Conservation (phyloP, 2,888 invertebrate species). For the Sericinus montela region DNA sequence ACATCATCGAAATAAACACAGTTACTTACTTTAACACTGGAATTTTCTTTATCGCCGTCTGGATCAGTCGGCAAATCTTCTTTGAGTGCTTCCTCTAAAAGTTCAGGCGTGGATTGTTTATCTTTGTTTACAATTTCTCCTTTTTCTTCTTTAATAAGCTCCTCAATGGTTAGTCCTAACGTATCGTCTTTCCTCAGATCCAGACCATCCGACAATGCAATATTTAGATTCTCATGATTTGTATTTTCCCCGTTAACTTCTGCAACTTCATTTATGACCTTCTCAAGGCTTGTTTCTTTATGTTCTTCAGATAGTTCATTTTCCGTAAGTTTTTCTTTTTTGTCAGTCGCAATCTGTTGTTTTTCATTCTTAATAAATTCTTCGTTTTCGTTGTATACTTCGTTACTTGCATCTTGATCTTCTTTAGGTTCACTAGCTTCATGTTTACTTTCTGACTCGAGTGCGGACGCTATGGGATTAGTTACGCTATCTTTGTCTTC, state of each 20-base stretch:
- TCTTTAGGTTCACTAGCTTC: constrained; percentile 19
- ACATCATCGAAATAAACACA: too few relatives aligned
- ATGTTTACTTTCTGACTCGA: constrained; percentile 21
- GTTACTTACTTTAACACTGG: constrained; percentile 65
- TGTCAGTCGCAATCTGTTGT: neutral
- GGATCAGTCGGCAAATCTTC: constrained; percentile 36
- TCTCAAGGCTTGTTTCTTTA: constrained; percentile 19
- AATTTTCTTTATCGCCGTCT: constrained; percentile 49
- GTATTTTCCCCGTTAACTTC: constrained; percentile 6
- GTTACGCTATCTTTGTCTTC: neutral
- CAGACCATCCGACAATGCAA: constrained; percentile 35
- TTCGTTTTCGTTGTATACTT: neutral
- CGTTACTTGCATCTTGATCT: constrained; percentile 12
- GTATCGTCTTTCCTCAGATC: constrained; percentile 38
- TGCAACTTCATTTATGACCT: constrained; percentile 23
- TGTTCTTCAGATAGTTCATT: neutral
- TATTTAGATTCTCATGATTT: constrained; percentile 25
- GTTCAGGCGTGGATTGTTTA: constrained; percentile 51
- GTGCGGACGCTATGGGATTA: neutral
- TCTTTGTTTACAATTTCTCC: constrained; percentile 36
- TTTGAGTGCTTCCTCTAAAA: constrained; percentile 58
- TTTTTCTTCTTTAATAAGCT: constrained; percentile 48
- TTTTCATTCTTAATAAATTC: neutral
- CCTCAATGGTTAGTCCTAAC: constrained; percentile 39
- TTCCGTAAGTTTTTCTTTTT: constrained; percentile 1